These are phyloP conservation scores for Drosophila ananassae DNA, from an alignment of 1,140 invertebrate species.

Conservation along the genomic window DNA sequence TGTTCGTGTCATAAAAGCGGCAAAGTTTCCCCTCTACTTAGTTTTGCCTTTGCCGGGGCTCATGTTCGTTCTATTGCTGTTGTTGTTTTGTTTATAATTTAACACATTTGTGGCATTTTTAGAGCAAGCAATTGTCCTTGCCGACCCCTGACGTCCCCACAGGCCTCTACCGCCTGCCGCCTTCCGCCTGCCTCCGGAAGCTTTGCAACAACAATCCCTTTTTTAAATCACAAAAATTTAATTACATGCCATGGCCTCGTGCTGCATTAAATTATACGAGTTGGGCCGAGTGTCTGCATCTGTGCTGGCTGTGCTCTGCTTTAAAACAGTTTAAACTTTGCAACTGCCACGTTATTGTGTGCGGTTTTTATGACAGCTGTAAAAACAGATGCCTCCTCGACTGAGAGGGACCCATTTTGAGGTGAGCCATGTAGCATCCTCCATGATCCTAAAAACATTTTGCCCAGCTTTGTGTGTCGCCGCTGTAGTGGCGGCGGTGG, in stretches of 20 bases:
- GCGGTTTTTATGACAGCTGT: slow-evolving; percentile 73
- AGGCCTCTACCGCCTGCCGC: background rate
- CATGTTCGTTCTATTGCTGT: slow-evolving; percentile 43
- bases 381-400: slow-evolving; percentile 65
- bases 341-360: slow-evolving; percentile 37
- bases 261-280: slow-evolving; percentile 68
- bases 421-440: slow-evolving; percentile 11
- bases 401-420: slow-evolving; percentile 19
- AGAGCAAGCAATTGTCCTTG: slow-evolving; percentile 71
- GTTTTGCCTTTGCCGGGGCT: slow-evolving; percentile 51
- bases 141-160: slow-evolving; percentile 20
- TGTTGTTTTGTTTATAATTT: slow-evolving; percentile 69
- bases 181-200: background rate
- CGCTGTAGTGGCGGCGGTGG: background rate
- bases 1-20: slow-evolving; percentile 74
- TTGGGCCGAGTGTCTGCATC: slow-evolving; percentile 32
- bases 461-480: slow-evolving; percentile 41
- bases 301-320: slow-evolving; percentile 27
- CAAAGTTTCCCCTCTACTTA: slow-evolving; percentile 66
- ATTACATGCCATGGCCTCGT: slow-evolving; percentile 68
- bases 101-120: slow-evolving; percentile 81
- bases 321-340: slow-evolving; percentile 56
- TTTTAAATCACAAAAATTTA: slow-evolving; percentile 81
- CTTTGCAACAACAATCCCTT: slow-evolving; percentile 26
- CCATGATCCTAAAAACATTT: slow-evolving; percentile 43